Base-by-base conservation (phyloP, 2,888 invertebrate species). In the Acanthopleura granulata region DNA sequence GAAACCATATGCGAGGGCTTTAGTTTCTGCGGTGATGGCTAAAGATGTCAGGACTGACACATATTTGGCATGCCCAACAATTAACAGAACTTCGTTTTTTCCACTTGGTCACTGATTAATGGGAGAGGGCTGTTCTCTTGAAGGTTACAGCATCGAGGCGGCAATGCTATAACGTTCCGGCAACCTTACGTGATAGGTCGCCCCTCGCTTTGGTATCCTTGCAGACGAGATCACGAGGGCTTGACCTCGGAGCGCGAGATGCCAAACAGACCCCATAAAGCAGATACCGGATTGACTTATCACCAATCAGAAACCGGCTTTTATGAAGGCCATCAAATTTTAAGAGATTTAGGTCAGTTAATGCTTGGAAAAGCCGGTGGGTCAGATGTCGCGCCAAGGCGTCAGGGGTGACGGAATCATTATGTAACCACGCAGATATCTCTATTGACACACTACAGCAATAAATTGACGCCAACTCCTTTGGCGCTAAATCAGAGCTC, bases 1-100 rank as follows among this genome's bases (percentile, higher is more conserved):
- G 29, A 27, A 27, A 66, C 66, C 66, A 66, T 66, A 66, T 66
- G 66, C 22, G 16, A 27, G 29, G 29, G 16, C 27, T 27, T 27
- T 18, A 16, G 66, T 66, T 66, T 15, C 29, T 27, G 4, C 66
- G 16, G 6, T 22, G 66, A 12, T 27, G 22, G 25, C 29, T 66
- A 16, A 27, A 25, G 66, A 66, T 66, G 66, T 66, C 66, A 66
- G 25, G 29, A 66, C 22, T 66, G 66, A 66, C 66, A 66, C 66
- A 66, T 66, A 12, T 66, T 66, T 66, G 66, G 66, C 66, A 66
- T 66, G 66, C 66, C 66, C 66, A 22, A 27, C 66, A 66, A 66
- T 66, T 66, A 66, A 66, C 66, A 66, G 16, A 66, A 25, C 66
- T 57, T 22, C 57, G 18, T 57, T 18, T 57, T 40, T 40, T 40